Evolutionary conservation across 2,797 vertebrate species (phyloP).

Genomic region (Anomalospiza imberbis): DNA sequence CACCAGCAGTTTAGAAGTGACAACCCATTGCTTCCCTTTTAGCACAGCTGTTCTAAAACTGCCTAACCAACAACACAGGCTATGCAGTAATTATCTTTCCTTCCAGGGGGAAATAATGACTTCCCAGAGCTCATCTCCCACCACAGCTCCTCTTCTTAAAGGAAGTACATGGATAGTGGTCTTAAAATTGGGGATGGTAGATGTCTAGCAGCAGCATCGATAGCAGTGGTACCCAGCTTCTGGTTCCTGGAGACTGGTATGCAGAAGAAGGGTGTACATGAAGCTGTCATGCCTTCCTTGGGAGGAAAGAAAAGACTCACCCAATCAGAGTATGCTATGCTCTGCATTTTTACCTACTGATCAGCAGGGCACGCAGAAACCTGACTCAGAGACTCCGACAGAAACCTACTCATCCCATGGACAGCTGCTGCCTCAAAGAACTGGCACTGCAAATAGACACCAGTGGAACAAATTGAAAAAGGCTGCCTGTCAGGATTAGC

Average conservation of each 20-base stretch:
- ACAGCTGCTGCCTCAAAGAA: not conserved
- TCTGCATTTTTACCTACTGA: not conserved
- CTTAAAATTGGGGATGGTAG: not conserved
- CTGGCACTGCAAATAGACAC: not conserved
- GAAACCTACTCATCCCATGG: not conserved
- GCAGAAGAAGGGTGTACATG: not conserved
- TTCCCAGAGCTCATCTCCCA: not conserved
- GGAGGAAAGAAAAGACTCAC: not conserved
- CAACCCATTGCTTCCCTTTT: slow-evolving; percentile 24
- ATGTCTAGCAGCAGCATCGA: not conserved
- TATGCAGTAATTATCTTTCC: slow-evolving; percentile 12
- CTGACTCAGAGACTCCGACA: not conserved
- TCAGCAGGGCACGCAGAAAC: not conserved
- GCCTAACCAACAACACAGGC: not conserved
- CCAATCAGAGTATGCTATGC: accelerated
- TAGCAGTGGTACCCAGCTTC: not conserved
- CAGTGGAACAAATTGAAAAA: not conserved
- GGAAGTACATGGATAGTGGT: not conserved
- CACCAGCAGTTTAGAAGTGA: slow-evolving; percentile 6
- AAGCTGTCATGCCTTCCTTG: not conserved
- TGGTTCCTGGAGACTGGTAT: not conserved
- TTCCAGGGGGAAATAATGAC: not conserved
- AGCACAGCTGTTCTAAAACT: slow-evolving; percentile 5
- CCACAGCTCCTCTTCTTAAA: not conserved
- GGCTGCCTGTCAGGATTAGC: not conserved